phyloP scores from a whole-genome alignment of 2,888 invertebrate species.

The Plebejus melissa region DNA sequence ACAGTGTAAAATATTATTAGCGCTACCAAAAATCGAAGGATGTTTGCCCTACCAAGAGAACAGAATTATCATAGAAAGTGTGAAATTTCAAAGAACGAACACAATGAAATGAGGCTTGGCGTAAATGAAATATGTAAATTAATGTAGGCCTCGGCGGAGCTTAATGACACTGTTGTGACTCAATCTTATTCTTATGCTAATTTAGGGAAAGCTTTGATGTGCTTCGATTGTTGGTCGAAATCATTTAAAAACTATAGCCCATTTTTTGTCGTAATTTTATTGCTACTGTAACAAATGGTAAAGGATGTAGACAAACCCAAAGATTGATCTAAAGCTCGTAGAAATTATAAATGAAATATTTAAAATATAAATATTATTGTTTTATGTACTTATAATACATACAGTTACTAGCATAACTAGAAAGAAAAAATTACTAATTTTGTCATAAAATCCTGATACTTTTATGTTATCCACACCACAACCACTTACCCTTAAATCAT shows the following conservation, averaged over 20 bases:
- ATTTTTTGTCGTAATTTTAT: slow-evolving; percentile 1
- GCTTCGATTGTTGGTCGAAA: slow-evolving; percentile 23
- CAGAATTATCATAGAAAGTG: slow-evolving; percentile 20
- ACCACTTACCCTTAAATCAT: no score
- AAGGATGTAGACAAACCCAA: background rate
- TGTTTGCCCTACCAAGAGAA: background rate
- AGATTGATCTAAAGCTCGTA: background rate
- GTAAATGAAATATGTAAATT: slow-evolving; percentile 25
- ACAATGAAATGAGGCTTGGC: slow-evolving; percentile 8
- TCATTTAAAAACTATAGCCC: slow-evolving; percentile 22
- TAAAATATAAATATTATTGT: no score
- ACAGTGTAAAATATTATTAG: background rate
- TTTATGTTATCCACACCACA: background rate
- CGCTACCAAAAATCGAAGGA: background rate
- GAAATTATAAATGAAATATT: no score
- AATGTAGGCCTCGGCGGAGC: background rate
- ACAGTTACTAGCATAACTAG: no score
- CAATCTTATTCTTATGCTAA: slow-evolving; percentile 58
- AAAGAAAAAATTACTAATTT: background rate
- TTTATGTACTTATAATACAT: no score
- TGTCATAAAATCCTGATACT: background rate
- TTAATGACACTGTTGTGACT: slow-evolving; percentile 24
- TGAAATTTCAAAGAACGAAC: slow-evolving; percentile 8
- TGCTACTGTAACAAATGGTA: background rate
- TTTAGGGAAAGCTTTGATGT: slow-evolving; percentile 55